A percentile compares a stretch with the other conserved stretches of the same genome.
Evolutionary conservation across 2,113 vertebrate species (phyloP).

Genomic region (Cochlearius cochlearius): DNA sequence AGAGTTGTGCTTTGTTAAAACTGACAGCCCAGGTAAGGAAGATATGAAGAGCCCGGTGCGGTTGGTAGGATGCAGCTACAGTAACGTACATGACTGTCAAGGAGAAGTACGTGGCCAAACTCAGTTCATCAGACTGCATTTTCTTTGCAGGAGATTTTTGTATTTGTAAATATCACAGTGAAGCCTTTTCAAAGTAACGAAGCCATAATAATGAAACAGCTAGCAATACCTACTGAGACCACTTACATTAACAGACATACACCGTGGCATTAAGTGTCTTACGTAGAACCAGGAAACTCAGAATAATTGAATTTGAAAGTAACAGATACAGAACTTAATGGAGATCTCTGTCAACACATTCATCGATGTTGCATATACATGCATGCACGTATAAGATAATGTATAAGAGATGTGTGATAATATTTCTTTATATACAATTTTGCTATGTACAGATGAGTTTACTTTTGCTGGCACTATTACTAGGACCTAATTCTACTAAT

Average conservation of each 20-base stretch:
- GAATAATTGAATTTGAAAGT: not conserved
- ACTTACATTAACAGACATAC: not conserved
- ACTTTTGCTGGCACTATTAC: not conserved
- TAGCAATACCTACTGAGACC: not conserved
- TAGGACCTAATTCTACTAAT: not conserved
- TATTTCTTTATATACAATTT: not conserved
- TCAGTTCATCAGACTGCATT: not conserved
- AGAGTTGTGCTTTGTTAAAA: not conserved
- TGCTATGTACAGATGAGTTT: not conserved
- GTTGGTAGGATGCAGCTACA: not conserved
- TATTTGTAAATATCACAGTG: not conserved
- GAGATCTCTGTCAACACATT: not conserved
- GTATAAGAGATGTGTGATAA: not conserved
- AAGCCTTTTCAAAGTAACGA: not conserved
- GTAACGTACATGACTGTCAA: rapidly evolving
- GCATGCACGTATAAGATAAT: too few relatives aligned
- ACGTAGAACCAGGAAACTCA: rapidly evolving
- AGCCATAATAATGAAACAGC: not conserved
- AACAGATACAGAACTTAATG: not conserved
- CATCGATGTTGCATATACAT: not conserved
- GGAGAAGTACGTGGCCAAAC: not conserved
- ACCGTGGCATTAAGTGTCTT: not conserved
- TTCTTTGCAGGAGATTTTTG: not conserved
- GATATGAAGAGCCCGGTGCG: rapidly evolving
- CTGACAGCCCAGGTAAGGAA: not conserved